Percentiles rank a stretch among this genome's conserved stretches.
These are phyloP conservation scores for Rhipidura dahli DNA, from an alignment of 2,113 vertebrate genomes.

Conservation along the genomic window DNA sequence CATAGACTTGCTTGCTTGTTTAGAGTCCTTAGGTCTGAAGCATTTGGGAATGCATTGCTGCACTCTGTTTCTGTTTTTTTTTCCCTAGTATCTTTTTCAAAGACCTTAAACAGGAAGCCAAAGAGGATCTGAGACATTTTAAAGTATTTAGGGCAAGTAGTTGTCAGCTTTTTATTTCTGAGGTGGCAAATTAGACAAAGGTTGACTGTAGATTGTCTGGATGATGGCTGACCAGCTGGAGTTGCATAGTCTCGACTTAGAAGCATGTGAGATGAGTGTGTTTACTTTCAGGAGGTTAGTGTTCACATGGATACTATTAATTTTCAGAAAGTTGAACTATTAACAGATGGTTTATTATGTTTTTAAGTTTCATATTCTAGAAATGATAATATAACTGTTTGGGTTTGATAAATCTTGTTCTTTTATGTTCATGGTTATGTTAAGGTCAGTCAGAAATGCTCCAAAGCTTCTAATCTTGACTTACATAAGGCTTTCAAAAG, in stretches of 20 bases:
- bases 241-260: not conserved
- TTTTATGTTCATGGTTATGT: not conserved
- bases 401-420: not conserved
- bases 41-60: not conserved
- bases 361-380: not conserved
- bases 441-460: not conserved
- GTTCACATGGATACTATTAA: not conserved
- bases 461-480: not conserved
- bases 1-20: not conserved
- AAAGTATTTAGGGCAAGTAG: not conserved
- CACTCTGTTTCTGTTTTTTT: not conserved
- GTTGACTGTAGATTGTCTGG: not conserved
- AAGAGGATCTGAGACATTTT: not conserved
- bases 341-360: not conserved
- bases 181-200: not conserved
- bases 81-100: not conserved
- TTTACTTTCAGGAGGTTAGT: not conserved
- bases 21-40: not conserved
- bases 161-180: not conserved
- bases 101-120: not conserved
- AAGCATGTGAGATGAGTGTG: not conserved
- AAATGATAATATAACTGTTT: not conserved
- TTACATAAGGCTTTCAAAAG: not conserved
- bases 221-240: not conserved
- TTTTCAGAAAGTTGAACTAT: not conserved